Conservation (phyloP, 2,113 vertebrate genomes). For the Pseudopodoces humilis region DNA sequence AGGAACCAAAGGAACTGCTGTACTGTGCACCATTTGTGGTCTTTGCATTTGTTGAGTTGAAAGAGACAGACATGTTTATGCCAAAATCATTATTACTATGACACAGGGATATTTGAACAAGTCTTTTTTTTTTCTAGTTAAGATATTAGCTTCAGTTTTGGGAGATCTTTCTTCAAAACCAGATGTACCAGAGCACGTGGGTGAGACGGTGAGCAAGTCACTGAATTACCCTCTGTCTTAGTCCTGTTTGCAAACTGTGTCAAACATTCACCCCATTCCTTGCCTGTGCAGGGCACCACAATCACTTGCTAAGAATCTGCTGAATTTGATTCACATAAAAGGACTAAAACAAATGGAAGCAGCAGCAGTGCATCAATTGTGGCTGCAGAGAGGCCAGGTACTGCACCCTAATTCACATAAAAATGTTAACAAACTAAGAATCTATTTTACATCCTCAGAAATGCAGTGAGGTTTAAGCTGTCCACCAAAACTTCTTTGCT, state of each 20-base stretch:
- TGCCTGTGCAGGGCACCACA: not conserved
- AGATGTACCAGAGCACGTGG: not conserved
- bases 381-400: not conserved
- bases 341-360: not conserved
- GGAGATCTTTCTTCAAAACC: not conserved
- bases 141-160: not conserved
- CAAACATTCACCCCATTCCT: conserved; percentile 5
- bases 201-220: not conserved
- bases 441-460: not conserved
- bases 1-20: not conserved
- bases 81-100: not conserved
- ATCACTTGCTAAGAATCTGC: not conserved
- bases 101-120: conserved; percentile 2
- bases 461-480: not conserved
- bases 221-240: conserved; percentile 37
- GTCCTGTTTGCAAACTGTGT: not conserved
- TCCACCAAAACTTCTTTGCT: not conserved
- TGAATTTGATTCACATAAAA: not conserved
- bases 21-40: not conserved
- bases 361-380: not conserved
- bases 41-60: not conserved
- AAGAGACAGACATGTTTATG: not conserved
- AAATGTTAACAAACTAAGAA: not conserved
- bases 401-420: not conserved
- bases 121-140: not conserved